phyloP scores from a whole-genome alignment of 2,113 vertebrate species.

The Lagopus muta region DNA sequence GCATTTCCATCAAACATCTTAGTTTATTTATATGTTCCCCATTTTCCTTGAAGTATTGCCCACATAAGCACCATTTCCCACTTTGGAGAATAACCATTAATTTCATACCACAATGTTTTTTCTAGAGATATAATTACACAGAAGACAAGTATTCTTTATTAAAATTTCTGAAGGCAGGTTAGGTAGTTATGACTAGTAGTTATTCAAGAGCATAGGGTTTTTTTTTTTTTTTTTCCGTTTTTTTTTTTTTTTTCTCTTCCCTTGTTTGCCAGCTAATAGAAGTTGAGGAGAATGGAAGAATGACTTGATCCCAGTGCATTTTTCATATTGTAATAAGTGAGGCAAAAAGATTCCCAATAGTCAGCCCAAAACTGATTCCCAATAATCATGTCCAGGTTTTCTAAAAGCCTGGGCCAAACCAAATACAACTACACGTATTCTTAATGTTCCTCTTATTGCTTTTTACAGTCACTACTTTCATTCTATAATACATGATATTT shows the following conservation, averaged over 20 bases:
- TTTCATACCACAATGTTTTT: constrained; percentile 60
- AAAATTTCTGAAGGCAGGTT: constrained; percentile 52
- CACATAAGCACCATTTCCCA: constrained; percentile 57
- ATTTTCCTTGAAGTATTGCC: constrained; percentile 63
- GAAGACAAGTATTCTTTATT: constrained; percentile 57
- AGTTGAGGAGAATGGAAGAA: not conserved
- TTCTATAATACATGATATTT: not conserved
- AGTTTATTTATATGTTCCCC: constrained; percentile 58
- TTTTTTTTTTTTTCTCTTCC: not conserved
- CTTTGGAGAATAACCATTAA: constrained; percentile 65
- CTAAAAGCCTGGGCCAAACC: not conserved
- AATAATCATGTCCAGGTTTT: not conserved
- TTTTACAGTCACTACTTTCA: not conserved
- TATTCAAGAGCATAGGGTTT: not conserved
- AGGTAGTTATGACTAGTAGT: constrained; percentile 29
- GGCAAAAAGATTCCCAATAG: not conserved
- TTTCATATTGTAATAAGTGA: not conserved
- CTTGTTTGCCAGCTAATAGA: not conserved
- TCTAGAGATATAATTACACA: constrained; percentile 63
- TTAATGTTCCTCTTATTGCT: not conserved
- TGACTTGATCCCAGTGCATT: not conserved
- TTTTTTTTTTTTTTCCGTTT: not conserved
- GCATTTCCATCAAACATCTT: constrained; percentile 50
- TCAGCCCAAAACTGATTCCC: not conserved
- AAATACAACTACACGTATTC: not conserved